Evolutionary conservation across 2,888 invertebrate genomes (phyloP), one percentile per base, ranked within the genome.

Genomic region (Crematogaster levior): DNA sequence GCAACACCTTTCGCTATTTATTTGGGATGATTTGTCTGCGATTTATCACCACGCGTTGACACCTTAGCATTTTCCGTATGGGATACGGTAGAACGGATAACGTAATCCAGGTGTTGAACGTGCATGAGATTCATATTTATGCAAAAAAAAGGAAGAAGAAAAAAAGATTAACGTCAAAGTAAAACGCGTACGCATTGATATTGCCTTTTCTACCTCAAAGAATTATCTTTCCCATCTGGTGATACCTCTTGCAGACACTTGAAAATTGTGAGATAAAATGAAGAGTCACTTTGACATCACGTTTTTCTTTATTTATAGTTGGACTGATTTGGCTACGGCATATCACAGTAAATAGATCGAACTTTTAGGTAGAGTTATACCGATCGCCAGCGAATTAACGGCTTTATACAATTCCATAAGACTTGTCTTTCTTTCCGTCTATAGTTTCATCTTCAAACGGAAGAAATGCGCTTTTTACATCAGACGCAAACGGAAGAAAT

Each of bases 311-410:
- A 63, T 88, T 89, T 86, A 68, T 68, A 88, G 84, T 87, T 83
- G 66, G 82, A 82, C 83, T 86, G 73, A 82, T 90, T 91, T 91
- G 81, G 89, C 88, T 92, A 91, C 89, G 91, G 90, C 89, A 91
- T 92, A 92, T 92, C 92, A 92, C 92, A 92, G 92, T 91, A 91
- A 88, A 91, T 89, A 91, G 90, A 92, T 92, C 92, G 92, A 92
- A 92, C 92, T 91, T 65, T 92, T 90, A 91, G 90, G 88, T 90
- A 89, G 88, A 91, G 88, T 90, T 89, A 87, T 85, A 90, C 85
- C 89, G 65, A 86, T 83, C 82, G 88, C 87, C 82, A 86, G 86
- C 86, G 87, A 91, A 86, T 81, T 86, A 84, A 85, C 84, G 61
- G 51, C 61, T 66, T 61, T 43, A 56, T 43, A 66, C 66, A 65